phyloP scores from a whole-genome alignment of 2,888 invertebrate species.

The Neocrepidodera transversa region DNA sequence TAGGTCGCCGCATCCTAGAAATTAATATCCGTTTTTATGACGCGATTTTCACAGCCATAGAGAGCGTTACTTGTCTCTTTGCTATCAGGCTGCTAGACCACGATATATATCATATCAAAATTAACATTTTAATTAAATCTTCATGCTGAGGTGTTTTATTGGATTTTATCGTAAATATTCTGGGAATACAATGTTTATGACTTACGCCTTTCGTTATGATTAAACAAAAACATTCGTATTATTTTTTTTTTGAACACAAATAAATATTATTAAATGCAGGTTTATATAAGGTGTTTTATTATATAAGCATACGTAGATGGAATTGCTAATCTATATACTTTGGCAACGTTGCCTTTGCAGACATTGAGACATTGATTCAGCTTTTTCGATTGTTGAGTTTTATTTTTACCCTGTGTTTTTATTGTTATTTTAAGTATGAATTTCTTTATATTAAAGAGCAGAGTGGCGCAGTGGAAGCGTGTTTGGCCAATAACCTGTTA shows the following conservation, averaged over 20 bases:
- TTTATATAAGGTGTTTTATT: too few relatives aligned
- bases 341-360: too few relatives aligned
- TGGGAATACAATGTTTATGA: neutral
- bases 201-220: neutral
- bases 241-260: too few relatives aligned
- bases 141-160: constrained; percentile 31
- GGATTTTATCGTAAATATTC: constrained; percentile 19
- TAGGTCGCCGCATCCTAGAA: constrained; percentile 42
- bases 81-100: constrained; percentile 19
- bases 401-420: too few relatives aligned
- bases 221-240: too few relatives aligned
- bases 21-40: constrained; percentile 47
- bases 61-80: constrained; percentile 18
- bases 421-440: too few relatives aligned
- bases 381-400: too few relatives aligned
- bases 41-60: constrained; percentile 31
- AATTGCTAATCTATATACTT: too few relatives aligned
- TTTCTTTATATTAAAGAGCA: too few relatives aligned
- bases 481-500: constrained; percentile 88
- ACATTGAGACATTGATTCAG: too few relatives aligned
- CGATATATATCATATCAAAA: constrained; percentile 34
- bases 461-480: constrained; percentile 86
- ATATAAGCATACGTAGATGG: too few relatives aligned
- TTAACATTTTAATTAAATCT: constrained; percentile 39
- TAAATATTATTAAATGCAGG: too few relatives aligned